phyloP scores from a whole-genome alignment of 1,140 invertebrate species.

The Galleria mellonella region DNA sequence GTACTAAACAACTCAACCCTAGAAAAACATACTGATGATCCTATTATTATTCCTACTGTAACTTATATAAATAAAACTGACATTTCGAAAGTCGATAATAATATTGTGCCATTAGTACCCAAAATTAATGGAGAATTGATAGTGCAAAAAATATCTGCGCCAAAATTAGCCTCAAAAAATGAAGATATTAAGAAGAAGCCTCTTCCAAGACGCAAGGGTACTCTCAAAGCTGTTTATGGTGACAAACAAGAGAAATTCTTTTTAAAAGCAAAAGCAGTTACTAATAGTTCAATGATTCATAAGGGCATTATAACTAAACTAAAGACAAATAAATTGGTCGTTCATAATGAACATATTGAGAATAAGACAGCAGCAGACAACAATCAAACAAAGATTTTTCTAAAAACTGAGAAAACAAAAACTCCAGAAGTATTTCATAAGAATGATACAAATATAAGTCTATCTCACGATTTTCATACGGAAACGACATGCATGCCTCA shows the following conservation, averaged over 20 bases:
- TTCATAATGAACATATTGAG: background rate
- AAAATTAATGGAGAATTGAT: constrained; percentile 36
- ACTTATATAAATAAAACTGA: constrained; percentile 25
- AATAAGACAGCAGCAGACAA: constrained; percentile 5
- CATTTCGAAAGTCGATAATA: constrained; percentile 33
- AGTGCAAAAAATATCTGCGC: constrained; percentile 34
- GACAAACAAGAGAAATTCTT: constrained; percentile 68
- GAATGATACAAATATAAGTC: constrained; percentile 1
- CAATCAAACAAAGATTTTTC: no score
- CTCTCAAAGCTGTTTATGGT: constrained; percentile 68
- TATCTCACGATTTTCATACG: constrained; percentile 2
- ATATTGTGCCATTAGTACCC: constrained; percentile 30
- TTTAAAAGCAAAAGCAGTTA: constrained; percentile 28
- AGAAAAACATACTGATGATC: constrained; percentile 19
- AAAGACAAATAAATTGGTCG: background rate
- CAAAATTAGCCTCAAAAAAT: constrained; percentile 35
- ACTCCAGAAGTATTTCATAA: constrained; percentile 8
- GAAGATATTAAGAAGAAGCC: constrained; percentile 55
- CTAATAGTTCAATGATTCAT: background rate
- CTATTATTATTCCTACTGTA: constrained; percentile 40
- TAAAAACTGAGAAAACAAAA: background rate
- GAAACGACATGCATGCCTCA: constrained; percentile 31
- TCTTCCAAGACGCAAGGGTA: constrained; percentile 64
- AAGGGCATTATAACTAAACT: background rate
- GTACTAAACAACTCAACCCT: background rate